Percentiles rank a stretch among this genome's conserved stretches.
Evolutionary conservation across 2,888 invertebrate genomes (phyloP).

Genomic region (Erebia epiphron): DNA sequence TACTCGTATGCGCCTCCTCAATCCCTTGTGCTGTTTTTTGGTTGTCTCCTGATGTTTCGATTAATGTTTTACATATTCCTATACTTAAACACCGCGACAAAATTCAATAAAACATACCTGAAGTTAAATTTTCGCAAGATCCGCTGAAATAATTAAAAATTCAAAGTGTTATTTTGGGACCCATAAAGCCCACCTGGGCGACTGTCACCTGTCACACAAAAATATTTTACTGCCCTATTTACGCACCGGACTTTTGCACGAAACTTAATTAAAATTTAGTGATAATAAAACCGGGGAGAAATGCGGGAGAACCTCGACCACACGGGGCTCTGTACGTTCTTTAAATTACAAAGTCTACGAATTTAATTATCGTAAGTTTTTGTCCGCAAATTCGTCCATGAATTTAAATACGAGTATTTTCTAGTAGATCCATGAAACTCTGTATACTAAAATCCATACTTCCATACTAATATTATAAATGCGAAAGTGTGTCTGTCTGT

Average conservation of each 20-base stretch:
- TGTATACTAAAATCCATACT: no score
- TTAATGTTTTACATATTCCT: no score
- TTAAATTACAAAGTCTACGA: background rate
- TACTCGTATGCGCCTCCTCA: background rate
- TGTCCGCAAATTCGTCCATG: no score
- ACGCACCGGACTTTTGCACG: slow-evolving; percentile 35
- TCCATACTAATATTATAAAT: no score
- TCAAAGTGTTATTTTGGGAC: slow-evolving; percentile 42
- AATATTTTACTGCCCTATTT: slow-evolving; percentile 39
- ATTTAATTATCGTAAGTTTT: no score
- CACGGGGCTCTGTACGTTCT: background rate
- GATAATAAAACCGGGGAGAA: background rate
- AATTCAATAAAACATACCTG: background rate
- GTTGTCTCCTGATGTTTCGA: no score
- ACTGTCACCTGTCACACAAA: slow-evolving; percentile 36
- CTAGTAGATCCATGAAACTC: no score
- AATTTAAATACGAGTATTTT: no score
- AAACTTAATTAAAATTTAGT: slow-evolving; percentile 42
- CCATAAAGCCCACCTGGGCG: slow-evolving; percentile 45
- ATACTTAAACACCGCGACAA: no score
- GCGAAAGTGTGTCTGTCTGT: no score
- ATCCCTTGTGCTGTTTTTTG: background rate
- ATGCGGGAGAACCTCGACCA: slow-evolving; percentile 2
- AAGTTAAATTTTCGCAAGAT: background rate
- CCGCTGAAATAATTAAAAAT: slow-evolving; percentile 39